phyloP scores from a whole-genome alignment of 2,888 invertebrate species.

The Scelioninae gen. 2 region DNA sequence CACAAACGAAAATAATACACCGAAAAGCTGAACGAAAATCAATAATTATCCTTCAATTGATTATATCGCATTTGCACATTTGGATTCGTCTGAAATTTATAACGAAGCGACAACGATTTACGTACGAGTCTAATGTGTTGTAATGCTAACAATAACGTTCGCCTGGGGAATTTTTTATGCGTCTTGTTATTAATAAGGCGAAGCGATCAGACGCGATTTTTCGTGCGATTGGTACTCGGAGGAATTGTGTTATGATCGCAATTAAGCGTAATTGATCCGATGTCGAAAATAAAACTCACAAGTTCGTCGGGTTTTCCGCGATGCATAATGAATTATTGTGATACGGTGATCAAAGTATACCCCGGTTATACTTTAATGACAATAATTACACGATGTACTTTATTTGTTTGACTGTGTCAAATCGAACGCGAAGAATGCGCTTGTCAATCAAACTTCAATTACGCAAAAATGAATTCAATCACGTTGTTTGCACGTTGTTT shows the following conservation, averaged over 20 bases:
- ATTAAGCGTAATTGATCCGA: conserved; percentile 14
- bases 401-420: conserved; percentile 6
- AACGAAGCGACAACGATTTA: neutral
- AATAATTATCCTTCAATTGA: conserved; percentile 22
- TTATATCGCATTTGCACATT: conserved; percentile 15
- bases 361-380: conserved; percentile 18
- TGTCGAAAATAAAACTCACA: conserved; percentile 8
- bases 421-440: neutral
- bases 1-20: conserved; percentile 30
- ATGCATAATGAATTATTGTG: conserved; percentile 28
- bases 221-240: neutral
- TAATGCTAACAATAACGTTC: neutral
- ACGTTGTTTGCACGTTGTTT: conserved; percentile 7
- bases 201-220: neutral
- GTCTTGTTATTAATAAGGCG: conserved; percentile 17
- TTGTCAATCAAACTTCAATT: conserved; percentile 22
- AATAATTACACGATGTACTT: neutral
- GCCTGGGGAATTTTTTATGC: conserved; percentile 4
- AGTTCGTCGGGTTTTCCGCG: conserved; percentile 9
- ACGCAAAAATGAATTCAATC: neutral
- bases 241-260: conserved; percentile 1
- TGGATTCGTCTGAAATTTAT: conserved; percentile 7
- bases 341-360: conserved; percentile 14
- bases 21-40: conserved; percentile 20
- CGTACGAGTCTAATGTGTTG: neutral